Conservation (phyloP, 2,797 vertebrate species). For the Tenualosa ilisha region DNA sequence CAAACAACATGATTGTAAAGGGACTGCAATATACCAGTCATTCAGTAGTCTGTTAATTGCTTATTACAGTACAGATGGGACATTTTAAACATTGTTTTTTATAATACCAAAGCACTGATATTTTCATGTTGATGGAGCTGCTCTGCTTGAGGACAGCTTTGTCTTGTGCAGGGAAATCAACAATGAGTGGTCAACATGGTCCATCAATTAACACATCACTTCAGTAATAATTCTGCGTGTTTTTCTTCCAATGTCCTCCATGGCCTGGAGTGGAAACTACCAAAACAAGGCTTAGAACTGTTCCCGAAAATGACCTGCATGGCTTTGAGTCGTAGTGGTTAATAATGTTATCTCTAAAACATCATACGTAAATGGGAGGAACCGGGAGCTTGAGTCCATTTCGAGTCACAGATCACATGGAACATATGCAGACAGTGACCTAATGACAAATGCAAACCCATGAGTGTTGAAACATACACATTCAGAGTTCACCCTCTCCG, state of each 20-base stretch:
- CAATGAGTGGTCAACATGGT: background rate
- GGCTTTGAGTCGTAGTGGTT: conserved; percentile 32
- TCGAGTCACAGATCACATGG: background rate
- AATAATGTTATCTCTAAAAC: conserved; percentile 40
- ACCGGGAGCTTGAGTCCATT: background rate
- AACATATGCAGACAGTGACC: conserved; percentile 2
- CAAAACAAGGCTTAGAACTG: conserved; percentile 18
- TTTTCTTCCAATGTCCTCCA: conserved; percentile 20
- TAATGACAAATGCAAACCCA: background rate
- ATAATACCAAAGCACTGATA: background rate
- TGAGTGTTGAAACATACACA: background rate
- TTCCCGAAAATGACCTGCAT: conserved; percentile 31
- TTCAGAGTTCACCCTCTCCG: background rate
- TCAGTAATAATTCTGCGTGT: conserved; percentile 41
- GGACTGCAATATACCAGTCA: conserved; percentile 4
- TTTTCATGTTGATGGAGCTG: background rate
- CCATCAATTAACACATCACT: background rate
- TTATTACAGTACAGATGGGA: background rate
- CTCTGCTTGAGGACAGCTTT: background rate
- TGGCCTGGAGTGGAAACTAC: conserved; percentile 15
- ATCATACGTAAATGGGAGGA: background rate
- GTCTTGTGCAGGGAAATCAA: background rate
- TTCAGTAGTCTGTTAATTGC: conserved; percentile 16
- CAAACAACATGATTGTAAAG: background rate
- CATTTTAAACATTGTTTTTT: background rate